Base-by-base conservation (phyloP, 2,797 vertebrate genomes). In the Syngnathus acus region DNA sequence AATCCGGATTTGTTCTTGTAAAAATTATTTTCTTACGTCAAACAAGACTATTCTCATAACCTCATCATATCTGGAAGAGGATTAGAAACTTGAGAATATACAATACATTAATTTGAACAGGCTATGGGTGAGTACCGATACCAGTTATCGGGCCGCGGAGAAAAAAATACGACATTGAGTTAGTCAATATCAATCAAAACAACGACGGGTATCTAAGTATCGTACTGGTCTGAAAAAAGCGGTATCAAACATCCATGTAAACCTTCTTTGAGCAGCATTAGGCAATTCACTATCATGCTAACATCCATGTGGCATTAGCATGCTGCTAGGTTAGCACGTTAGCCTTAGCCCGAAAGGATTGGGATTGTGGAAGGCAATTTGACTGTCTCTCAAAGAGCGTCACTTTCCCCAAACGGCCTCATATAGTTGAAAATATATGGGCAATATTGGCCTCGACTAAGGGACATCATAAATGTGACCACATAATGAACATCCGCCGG, bases 401-500 rank as follows among this genome's bases (percentile, higher is more conserved):
- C 42, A 62, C 65, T 61, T 65, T 65, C 65, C 26, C 23, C 47
- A 68, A 48, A 78, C 76, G 73, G 78, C 74, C 69, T 70, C 38
- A 73, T 66, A 81, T 75, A 79, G 77, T 82, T 77, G 76, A 82
- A 79, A 80, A 81, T 79, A 77, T 83, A 82, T 81, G 76, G 77
- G 47, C 72, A 69, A 73, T 76, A 81, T 83, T 82, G 72, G 75
- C 69, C 59, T 69, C 63, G 70, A 76, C 73, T 62, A 53, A 77
- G 66, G 76, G 73, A 79, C 73, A 67, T 77, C 82, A 80, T 84
- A 86, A 84, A 84, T 83, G 78, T 73, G 73, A 78, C 65, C 75
- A 82, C 75, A 77, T 85, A 86, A 87, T 84, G 80, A 86, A 87
- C 78, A 88, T 84, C 84, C 77, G 68, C 82, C 82, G 61, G 4